Percentiles rank a stretch among this genome's conserved stretches.
Conservation (phyloP, 2,113 vertebrate species). For the Turnix velox region DNA sequence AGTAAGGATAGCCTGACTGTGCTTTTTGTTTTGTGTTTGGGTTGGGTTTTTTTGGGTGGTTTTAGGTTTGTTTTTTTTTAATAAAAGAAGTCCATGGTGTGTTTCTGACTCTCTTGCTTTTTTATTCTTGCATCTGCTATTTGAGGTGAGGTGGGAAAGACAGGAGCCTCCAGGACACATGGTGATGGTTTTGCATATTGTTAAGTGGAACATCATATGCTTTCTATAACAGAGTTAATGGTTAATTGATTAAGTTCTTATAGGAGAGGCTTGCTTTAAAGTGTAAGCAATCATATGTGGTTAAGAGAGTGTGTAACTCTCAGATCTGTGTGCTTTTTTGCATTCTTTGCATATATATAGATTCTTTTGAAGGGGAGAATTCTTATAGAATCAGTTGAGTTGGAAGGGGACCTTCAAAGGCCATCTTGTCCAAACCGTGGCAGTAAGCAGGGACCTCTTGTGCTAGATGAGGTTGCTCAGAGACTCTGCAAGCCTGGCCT, state of each 20-base stretch:
- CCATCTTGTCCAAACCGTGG: no score
- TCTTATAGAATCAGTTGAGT: no score
- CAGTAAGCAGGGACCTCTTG: no score
- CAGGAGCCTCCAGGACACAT: neutral
- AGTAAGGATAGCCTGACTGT: neutral
- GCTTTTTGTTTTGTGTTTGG: no score
- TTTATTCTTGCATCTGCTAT: neutral
- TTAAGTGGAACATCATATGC: neutral
- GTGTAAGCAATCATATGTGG: neutral
- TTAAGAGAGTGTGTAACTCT: neutral
- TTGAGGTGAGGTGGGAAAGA: neutral
- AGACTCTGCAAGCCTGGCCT: no score
- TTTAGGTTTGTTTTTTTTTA: no score
- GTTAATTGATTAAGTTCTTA: neutral
- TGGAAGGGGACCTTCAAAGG: no score
- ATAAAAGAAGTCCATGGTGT: fast-evolving
- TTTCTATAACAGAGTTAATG: neutral
- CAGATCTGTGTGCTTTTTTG: neutral
- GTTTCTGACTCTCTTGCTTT: neutral
- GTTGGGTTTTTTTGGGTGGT: no score
- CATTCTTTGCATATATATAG: neutral
- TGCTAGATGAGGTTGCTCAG: no score
- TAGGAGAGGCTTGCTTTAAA: neutral
- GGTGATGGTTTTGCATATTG: neutral
- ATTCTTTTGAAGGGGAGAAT: neutral